phyloP scores from a whole-genome alignment of 2,888 invertebrate genomes.

The Lottia gigantea region DNA sequence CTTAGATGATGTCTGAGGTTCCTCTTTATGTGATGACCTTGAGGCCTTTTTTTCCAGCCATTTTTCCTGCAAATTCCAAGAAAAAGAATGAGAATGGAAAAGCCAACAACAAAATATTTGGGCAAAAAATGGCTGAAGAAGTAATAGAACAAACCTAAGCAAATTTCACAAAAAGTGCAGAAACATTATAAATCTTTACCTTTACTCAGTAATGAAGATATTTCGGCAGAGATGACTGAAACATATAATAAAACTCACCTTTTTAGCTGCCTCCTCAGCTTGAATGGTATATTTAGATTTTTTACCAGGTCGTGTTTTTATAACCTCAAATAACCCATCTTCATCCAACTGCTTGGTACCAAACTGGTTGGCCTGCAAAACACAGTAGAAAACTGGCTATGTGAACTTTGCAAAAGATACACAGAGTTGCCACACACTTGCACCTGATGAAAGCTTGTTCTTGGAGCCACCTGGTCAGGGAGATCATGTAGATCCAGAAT shows the following conservation, averaged over 20 bases:
- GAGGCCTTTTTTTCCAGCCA: neutral
- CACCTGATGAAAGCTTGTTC: no score
- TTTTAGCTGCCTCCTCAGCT: slow-evolving; percentile 51
- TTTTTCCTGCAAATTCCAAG: neutral
- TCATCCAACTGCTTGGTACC: slow-evolving; percentile 82
- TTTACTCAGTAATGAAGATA: no score
- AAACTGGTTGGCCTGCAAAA: slow-evolving; percentile 67
- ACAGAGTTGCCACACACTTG: no score
- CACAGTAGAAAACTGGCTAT: no score
- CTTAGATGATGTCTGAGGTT: neutral
- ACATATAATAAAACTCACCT: slow-evolving; percentile 35
- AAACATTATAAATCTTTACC: neutral
- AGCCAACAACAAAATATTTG: no score
- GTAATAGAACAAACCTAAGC: no score
- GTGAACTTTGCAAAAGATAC: no score
- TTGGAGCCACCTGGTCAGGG: no score
- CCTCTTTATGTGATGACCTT: neutral
- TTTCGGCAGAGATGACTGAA: neutral
- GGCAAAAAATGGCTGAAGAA: no score
- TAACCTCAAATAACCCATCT: slow-evolving; percentile 84
- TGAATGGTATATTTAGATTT: slow-evolving; percentile 62
- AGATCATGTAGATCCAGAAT: no score
- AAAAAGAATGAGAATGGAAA: neutral
- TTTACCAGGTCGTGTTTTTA: slow-evolving; percentile 71
- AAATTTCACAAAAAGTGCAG: neutral